These are phyloP conservation scores for Suncus etruscus DNA, from an alignment of 2,113 vertebrate species.

Conservation along the genomic window DNA sequence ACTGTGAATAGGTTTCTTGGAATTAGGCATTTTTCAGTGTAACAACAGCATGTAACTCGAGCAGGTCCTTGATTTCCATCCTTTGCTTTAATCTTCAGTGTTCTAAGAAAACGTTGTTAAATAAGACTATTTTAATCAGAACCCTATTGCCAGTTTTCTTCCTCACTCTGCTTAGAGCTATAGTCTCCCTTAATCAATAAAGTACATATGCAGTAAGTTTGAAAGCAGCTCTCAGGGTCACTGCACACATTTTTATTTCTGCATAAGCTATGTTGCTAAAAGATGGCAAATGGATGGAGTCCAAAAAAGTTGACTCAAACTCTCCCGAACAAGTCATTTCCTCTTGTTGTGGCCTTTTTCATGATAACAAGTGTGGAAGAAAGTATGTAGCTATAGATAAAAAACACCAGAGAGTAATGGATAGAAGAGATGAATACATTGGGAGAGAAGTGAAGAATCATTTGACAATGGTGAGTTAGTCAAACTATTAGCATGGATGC, in stretches of 20 bases:
- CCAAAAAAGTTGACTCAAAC: not conserved
- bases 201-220: not conserved
- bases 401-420: not conserved
- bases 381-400: not conserved
- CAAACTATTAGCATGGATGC: not conserved
- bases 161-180: not conserved
- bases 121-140: too few relatives aligned
- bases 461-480: not conserved
- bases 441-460: not conserved
- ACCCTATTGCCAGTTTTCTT: too few relatives aligned
- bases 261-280: not conserved
- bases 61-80: not conserved
- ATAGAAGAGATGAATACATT: not conserved
- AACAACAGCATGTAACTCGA: not conserved
- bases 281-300: not conserved
- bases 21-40: not conserved
- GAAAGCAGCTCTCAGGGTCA: not conserved
- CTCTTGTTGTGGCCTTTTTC: not conserved
- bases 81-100: not conserved
- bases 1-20: not conserved
- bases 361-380: not conserved
- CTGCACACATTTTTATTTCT: rapidly evolving
- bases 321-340: not conserved
- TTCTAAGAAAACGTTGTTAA: not conserved
- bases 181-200: not conserved